These are phyloP conservation scores for Coryphaenoides rupestris DNA, from an alignment of 2,113 vertebrate genomes.

Conservation along the genomic window DNA sequence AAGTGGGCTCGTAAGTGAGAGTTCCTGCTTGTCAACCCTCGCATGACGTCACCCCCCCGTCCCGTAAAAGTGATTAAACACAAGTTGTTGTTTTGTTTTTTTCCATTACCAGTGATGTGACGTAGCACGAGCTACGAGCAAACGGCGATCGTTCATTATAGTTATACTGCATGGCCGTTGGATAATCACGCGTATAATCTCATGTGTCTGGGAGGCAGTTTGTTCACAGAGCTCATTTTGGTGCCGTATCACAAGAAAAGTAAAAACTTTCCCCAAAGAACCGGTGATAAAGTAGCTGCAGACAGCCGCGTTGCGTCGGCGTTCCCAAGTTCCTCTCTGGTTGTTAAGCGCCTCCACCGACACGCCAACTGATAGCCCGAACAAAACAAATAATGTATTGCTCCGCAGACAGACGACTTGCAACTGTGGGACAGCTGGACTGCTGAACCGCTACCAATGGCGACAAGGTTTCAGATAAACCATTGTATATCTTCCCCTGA, in stretches of 20 bases:
- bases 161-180: constrained; percentile 28
- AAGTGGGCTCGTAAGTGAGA: background rate
- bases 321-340: constrained; percentile 24
- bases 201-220: constrained; percentile 8
- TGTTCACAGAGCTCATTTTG: constrained; percentile 14
- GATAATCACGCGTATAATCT: constrained; percentile 15
- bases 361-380: constrained; percentile 20
- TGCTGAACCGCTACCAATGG: too few species aligned
- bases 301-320: constrained; percentile 16
- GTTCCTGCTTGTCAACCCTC: background rate
- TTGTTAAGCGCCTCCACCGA: constrained; percentile 6
- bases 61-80: too few species aligned
- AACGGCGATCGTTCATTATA: constrained; percentile 8
- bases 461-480: too few species aligned
- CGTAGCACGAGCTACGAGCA: constrained; percentile 23
- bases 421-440: background rate
- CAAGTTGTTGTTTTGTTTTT: background rate
- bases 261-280: constrained; percentile 10
- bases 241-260: constrained; percentile 16
- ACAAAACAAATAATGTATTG: constrained; percentile 11
- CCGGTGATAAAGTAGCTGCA: constrained; percentile 10
- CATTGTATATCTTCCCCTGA: too few species aligned
- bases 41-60: background rate
- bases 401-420: background rate
- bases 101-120: constrained; percentile 6